These are phyloP conservation scores for Eulemur macaco DNA, from an alignment of 2,113 vertebrate genomes.

Conservation along the genomic window DNA sequence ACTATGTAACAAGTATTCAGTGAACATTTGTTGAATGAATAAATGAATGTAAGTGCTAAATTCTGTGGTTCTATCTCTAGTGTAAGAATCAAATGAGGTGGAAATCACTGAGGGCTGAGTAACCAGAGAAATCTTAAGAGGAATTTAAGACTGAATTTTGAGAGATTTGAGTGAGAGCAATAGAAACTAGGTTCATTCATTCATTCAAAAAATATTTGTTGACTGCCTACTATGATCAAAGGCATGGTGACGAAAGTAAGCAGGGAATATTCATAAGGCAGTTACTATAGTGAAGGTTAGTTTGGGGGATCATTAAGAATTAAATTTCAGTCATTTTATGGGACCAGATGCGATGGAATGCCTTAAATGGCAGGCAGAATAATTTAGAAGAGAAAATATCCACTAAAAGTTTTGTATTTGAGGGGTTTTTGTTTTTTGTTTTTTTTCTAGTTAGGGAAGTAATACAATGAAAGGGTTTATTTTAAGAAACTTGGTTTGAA, in stretches of 20 bases:
- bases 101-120: background rate
- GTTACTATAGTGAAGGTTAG: background rate
- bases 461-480: background rate
- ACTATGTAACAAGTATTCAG: background rate
- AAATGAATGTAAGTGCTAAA: background rate
- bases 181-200: conserved; percentile 18
- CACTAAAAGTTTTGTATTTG: background rate
- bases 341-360: background rate
- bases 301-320: background rate
- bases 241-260: background rate
- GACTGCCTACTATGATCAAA: conserved; percentile 2
- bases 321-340: background rate
- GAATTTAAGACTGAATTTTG: background rate
- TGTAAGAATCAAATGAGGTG: conserved; percentile 7
- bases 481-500: conserved; percentile 28
- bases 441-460: background rate
- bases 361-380: conserved; percentile 29
- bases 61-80: background rate
- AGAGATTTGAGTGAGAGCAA: background rate
- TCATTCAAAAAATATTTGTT: background rate
- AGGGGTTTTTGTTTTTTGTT: background rate
- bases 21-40: background rate
- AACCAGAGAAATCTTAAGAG: background rate
- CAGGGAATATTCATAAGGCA: background rate
- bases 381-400: conserved; percentile 21